Base-by-base conservation (phyloP, 2,888 invertebrate genomes). In the Troides oblongomaculatus region DNA sequence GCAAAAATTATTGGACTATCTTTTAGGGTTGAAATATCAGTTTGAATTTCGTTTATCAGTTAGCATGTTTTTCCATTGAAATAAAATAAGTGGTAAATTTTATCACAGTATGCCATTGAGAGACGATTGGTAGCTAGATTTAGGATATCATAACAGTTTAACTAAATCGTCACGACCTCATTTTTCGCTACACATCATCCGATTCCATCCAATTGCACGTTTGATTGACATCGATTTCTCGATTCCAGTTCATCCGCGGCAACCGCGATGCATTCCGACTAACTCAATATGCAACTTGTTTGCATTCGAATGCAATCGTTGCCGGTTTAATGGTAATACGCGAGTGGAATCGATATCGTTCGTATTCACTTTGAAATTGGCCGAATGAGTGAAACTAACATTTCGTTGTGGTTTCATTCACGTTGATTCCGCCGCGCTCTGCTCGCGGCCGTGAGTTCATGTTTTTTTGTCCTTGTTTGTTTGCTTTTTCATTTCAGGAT, bases 241-340 rank as follows among this genome's bases (percentile, higher is more conserved):
- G 73, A 75, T 76, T 74, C 77, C 78, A 78, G 77, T 76, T 75
- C 74, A 72, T 70, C 71, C 71, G 72, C 74, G 73, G 75, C 76
- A 72, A 73, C 77, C 76, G 77, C 77, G 78, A 76, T 72, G 71
- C 72, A 64, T 72, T 69, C 66, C 72, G 74, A 73, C 81, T 81
- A 83, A 87, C 83, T 82, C 83, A 78, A 84, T 85, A 81, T 76
- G 78, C 78, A 74, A 81, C 80, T 78, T 82, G 83, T 84, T 84
- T 84, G 83, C 80, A 80, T 84, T 81, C 76, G 79, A 77, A 80
- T 84, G 79, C 78, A 77, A 78, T 77, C 74, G 76, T 78, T 77
- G 73, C 78, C 78, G 76, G 76, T 78, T 79, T 80, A 78, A 74
- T 77, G 71, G 68, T 70, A 71, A 72, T 73, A 68, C 57, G 68